Base-by-base conservation (phyloP, 2,113 vertebrate genomes). In the Vulpes vulpes region DNA sequence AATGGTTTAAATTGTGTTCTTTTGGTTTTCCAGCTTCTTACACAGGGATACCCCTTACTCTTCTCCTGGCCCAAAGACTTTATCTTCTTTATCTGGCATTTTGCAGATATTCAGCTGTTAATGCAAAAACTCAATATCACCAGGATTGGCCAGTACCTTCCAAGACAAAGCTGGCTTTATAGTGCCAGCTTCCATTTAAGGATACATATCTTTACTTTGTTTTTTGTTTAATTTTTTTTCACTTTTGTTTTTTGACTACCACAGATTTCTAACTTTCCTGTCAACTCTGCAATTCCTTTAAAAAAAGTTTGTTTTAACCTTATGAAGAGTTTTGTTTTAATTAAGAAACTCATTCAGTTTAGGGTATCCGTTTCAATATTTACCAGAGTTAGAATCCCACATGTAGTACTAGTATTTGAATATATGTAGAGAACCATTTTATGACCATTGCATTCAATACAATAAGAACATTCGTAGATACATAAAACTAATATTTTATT, bases 281-380 rank as follows among this genome's bases (percentile, higher is more conserved):
- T 38, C 19, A 87, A 20, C 12, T 64, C 5, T 35, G 22, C 2
- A 53, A 27, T 62, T 81, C 38, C 23, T 84, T 62, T 38, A 67
- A 76, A 94, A 23, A 43, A 90, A 96, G 73, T 49, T 27, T 83
- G 8, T 74, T 74, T 88, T 84, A 59, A 59, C 71, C n/a, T 87
- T 87, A 74, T 86, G 14, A 7, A 59, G 30, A 51, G 20, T 74
- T 89, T 93, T 74, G 57, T 89, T 96, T 96, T 57, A 74, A 78
- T 57, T 60, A 38, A 80, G 19, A n/a, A 79, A 80, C 11, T 64
- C n/a, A 71, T 91, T 96, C 38, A 64, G 0, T 55, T 76, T 76
- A 53, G 19, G 22, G 1, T 73, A 22, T 69, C 14, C 85, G 17
- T 86, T 82, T 17, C 30, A 43, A 15, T 51, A 55, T 92, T 94